Conservation (phyloP, 1,140 invertebrate species). For the Papilio dardanus region DNA sequence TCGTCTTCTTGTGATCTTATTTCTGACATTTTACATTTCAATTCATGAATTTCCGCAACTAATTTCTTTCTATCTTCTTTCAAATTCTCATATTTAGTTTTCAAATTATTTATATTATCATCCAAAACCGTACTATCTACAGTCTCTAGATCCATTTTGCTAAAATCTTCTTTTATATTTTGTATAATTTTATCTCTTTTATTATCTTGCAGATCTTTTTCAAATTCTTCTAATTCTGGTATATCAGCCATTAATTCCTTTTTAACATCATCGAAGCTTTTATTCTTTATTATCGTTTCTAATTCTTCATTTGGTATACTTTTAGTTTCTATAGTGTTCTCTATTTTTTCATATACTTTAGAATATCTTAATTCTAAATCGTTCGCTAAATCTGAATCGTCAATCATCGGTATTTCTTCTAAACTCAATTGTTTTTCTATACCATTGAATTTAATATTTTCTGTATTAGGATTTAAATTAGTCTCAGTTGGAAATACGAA, state of each 20-base stretch:
- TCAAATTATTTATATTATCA: conserved; percentile 75
- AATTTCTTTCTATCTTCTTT: conserved; percentile 84
- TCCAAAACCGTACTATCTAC: conserved; percentile 72
- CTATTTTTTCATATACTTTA: conserved; percentile 63
- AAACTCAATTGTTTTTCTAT: conserved; percentile 80
- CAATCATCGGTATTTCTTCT: conserved; percentile 82
- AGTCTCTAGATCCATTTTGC: conserved; percentile 68
- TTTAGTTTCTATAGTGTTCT: conserved; percentile 40
- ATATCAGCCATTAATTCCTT: conserved; percentile 81
- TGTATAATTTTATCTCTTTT: conserved; percentile 73
- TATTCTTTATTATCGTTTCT: conserved; percentile 61
- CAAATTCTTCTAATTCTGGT: conserved; percentile 79
- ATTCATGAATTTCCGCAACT: conserved; percentile 82
- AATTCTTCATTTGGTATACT: conserved; percentile 33
- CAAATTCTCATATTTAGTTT: conserved; percentile 77
- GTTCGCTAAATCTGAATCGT: conserved; percentile 74
- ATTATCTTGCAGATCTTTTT: conserved; percentile 73
- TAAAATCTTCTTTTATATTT: conserved; percentile 67
- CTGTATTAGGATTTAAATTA: conserved; percentile 43
- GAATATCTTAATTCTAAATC: conserved; percentile 80
- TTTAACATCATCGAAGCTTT: conserved; percentile 79
- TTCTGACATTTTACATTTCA: conserved; percentile 90
- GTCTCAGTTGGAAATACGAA: conserved; percentile 77
- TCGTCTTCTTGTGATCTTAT: conserved; percentile 93
- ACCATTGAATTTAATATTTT: conserved; percentile 57